Evolutionary conservation across 1,140 invertebrate species (phyloP).

Genomic region (Danaus melanippus): DNA sequence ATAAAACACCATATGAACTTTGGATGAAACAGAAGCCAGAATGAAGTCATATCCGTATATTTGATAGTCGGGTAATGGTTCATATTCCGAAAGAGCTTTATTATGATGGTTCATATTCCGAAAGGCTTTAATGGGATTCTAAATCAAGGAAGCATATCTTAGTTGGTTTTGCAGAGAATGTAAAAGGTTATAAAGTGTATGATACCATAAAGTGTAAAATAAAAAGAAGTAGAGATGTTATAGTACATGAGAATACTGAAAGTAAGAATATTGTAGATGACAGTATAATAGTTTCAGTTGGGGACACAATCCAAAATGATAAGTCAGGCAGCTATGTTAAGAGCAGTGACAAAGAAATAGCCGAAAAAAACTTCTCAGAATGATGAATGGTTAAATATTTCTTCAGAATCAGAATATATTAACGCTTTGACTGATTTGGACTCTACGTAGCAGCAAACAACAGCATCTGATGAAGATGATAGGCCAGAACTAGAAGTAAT

Average conservation of each 20-base stretch:
- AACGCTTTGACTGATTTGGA: too few relatives aligned
- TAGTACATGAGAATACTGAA: not conserved
- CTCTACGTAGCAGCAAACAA: too few relatives aligned
- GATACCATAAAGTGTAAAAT: not conserved
- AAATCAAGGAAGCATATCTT: not conserved
- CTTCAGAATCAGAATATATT: too few relatives aligned
- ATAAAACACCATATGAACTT: not conserved
- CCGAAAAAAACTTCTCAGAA: too few relatives aligned
- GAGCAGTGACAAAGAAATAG: too few relatives aligned
- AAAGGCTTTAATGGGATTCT: not conserved
- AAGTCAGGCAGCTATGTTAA: too few relatives aligned
- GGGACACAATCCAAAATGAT: not conserved
- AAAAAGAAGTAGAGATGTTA: not conserved
- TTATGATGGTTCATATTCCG: slow-evolving; percentile 1
- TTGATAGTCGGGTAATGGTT: not conserved
- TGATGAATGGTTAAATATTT: too few relatives aligned
- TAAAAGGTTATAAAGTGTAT: slow-evolving; percentile 1
- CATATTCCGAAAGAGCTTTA: not conserved
- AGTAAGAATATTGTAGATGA: not conserved
- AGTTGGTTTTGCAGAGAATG: not conserved
- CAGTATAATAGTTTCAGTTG: slow-evolving; percentile 1
- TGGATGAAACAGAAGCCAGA: not conserved
- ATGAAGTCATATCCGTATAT: not conserved
- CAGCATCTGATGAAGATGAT: too few relatives aligned
- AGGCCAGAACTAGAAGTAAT: too few relatives aligned